phyloP scores from a whole-genome alignment of 2,888 invertebrate genomes.

The Hyles lineata region DNA sequence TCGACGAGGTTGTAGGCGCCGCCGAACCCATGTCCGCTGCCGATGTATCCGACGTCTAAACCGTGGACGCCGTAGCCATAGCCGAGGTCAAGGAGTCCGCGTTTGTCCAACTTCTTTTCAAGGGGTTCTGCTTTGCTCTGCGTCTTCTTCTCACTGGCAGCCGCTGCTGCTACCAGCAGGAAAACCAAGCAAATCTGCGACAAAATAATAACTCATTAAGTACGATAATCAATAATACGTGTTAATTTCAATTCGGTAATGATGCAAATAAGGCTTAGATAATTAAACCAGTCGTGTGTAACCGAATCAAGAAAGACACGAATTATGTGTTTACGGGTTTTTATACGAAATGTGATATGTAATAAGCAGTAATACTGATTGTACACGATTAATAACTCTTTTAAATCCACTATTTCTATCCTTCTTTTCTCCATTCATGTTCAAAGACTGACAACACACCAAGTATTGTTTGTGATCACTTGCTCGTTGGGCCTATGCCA shows the following conservation, averaged over 20 bases:
- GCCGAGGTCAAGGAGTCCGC: slow-evolving; percentile 91
- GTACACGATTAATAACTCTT: no score
- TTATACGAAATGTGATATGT: background rate
- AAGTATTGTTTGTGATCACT: no score
- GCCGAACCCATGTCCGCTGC: slow-evolving; percentile 84
- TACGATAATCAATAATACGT: background rate
- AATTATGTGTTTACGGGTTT: background rate
- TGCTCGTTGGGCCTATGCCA: no score
- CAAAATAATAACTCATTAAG: slow-evolving; percentile 35
- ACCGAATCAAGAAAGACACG: background rate
- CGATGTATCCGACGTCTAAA: slow-evolving; percentile 90
- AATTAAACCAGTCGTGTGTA: background rate
- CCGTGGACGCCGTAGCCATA: slow-evolving; percentile 92
- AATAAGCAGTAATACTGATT: background rate
- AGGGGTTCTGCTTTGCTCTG: slow-evolving; percentile 84
- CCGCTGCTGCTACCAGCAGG: slow-evolving; percentile 90
- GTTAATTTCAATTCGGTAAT: background rate
- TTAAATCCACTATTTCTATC: no score
- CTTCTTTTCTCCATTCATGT: no score
- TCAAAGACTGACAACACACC: no score
- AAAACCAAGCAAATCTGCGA: slow-evolving; percentile 89
- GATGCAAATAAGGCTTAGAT: background rate
- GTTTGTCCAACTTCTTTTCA: slow-evolving; percentile 93
- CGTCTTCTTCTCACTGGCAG: slow-evolving; percentile 88
- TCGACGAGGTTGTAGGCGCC: slow-evolving; percentile 80